A percentile compares a stretch with the other conserved stretches of the same genome.
phyloP scores from a whole-genome alignment of 2,888 invertebrate genomes.

The Sphinx pinastri region DNA sequence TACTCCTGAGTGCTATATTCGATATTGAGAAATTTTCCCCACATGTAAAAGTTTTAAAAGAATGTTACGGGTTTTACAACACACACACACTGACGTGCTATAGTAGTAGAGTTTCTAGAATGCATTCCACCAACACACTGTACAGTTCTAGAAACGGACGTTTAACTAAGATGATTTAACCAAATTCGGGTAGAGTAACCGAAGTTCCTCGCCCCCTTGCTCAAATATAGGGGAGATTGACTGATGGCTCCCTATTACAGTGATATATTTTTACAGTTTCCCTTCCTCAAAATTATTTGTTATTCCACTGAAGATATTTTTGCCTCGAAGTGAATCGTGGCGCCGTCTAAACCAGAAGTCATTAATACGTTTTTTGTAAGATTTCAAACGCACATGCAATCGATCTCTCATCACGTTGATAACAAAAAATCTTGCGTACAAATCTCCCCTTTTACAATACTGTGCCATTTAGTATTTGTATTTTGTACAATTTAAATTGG shows the following conservation, averaged over 20 bases:
- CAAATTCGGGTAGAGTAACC: not conserved
- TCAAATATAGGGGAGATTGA: slow-evolving; percentile 1
- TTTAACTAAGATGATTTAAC: too few relatives aligned
- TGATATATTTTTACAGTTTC: slow-evolving; percentile 14
- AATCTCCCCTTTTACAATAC: not conserved
- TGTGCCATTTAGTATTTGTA: not conserved
- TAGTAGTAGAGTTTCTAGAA: not conserved
- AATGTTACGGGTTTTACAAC: too few relatives aligned
- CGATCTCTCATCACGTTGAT: too few relatives aligned
- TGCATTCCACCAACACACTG: not conserved
- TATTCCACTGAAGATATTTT: not conserved
- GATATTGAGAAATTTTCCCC: too few relatives aligned
- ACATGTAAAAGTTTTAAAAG: too few relatives aligned
- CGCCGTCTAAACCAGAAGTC: not conserved
- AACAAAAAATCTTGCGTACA: not conserved
- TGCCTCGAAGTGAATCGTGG: not conserved
- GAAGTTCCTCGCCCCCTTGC: not conserved
- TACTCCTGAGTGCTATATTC: too few relatives aligned
- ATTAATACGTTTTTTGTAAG: not conserved
- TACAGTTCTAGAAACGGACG: too few relatives aligned
- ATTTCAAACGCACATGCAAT: too few relatives aligned
- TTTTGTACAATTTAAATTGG: too few relatives aligned
- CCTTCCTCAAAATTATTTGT: not conserved
- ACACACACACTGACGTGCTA: not conserved
- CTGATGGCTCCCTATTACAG: slow-evolving; percentile 23